These are phyloP conservation scores for Ophion ventricosus DNA, from an alignment of 2,888 invertebrate species.

Conservation along the genomic window DNA sequence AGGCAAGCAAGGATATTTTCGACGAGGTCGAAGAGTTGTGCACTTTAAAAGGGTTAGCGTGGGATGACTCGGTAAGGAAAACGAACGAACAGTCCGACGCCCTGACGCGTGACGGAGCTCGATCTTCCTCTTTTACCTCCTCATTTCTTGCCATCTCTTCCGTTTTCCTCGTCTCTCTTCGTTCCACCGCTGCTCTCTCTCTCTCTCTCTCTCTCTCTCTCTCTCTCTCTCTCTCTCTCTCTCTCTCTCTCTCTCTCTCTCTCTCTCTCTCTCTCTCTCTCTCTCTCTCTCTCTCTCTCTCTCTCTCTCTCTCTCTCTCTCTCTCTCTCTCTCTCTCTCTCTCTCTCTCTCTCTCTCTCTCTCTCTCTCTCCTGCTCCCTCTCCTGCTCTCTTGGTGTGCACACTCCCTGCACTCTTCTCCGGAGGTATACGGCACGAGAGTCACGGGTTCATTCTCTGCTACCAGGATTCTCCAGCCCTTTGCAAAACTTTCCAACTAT, in stretches of 20 bases:
- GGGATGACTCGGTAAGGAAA: constrained; percentile 67
- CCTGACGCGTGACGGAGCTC: constrained; percentile 72
- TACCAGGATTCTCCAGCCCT: constrained; percentile 25
- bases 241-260: neutral
- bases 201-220: neutral
- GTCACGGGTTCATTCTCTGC: constrained; percentile 44
- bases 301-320: neutral
- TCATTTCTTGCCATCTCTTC: constrained; percentile 38
- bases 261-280: constrained; percentile 29
- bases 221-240: no score
- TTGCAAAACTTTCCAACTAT: neutral
- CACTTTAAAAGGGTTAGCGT: constrained; percentile 68
- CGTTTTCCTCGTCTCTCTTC: neutral
- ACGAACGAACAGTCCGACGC: constrained; percentile 65
- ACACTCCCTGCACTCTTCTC: constrained; percentile 8
- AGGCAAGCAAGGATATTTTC: constrained; percentile 65
- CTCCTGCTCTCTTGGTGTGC: neutral
- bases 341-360: neutral
- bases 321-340: constrained; percentile 30
- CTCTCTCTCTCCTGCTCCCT: no score
- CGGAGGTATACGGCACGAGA: constrained; percentile 29
- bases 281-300: neutral
- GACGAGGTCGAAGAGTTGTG: constrained; percentile 58
- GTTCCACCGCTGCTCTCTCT: constrained; percentile 31
- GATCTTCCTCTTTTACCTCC: constrained; percentile 57